A percentile compares a stretch with the other conserved stretches of the same genome.
Evolutionary conservation across 2,888 invertebrate species (phyloP).

Genomic region (Ametastegia equiseti): DNA sequence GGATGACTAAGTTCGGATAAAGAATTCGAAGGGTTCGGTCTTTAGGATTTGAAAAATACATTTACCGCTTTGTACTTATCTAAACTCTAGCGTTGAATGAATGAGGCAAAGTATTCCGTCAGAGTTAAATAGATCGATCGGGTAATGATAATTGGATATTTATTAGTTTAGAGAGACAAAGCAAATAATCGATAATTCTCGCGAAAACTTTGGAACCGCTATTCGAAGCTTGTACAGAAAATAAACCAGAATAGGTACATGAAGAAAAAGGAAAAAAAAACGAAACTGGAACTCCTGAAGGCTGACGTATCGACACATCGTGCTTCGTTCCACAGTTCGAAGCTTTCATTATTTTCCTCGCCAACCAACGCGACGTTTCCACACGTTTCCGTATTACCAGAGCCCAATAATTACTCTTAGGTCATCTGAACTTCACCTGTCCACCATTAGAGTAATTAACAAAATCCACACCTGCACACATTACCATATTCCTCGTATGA

Average conservation of each 20-base stretch:
- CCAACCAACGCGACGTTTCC: background rate
- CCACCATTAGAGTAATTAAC: background rate
- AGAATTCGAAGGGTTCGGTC: background rate
- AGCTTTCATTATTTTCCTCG: constrained; percentile 36
- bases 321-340: constrained; percentile 6
- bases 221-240: constrained; percentile 6
- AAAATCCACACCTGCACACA: background rate
- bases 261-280: background rate
- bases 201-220: background rate
- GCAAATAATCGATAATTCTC: background rate
- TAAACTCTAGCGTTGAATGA: background rate
- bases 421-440: constrained; percentile 32
- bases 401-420: constrained; percentile 38
- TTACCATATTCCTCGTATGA: background rate
- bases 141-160: background rate
- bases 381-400: constrained; percentile 17
- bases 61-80: background rate
- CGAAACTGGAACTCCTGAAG: constrained; percentile 8
- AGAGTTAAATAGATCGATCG: background rate
- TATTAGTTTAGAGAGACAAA: background rate
- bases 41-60: background rate
- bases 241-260: constrained; percentile 9
- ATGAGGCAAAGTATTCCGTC: background rate
- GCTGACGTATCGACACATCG: constrained; percentile 42
- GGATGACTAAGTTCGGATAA: background rate